phyloP scores from a whole-genome alignment of 2,888 invertebrate genomes.

The Eilema depressum region DNA sequence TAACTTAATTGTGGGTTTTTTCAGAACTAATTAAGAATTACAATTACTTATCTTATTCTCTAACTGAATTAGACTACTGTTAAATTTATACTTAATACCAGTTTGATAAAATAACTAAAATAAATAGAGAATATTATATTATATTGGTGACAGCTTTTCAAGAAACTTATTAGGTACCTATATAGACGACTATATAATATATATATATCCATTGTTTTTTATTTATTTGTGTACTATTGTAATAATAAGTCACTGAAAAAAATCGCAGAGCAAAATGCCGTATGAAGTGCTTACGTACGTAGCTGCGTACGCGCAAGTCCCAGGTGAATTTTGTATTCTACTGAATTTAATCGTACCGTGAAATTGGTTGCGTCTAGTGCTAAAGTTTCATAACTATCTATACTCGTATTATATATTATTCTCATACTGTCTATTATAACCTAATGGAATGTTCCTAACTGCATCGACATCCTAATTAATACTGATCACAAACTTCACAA shows the following conservation, averaged over 20 bases:
- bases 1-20: not conserved
- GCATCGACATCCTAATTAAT: slow-evolving; percentile 62
- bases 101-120: no score
- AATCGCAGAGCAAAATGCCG: no score
- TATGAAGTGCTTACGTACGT: no score
- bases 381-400: not conserved
- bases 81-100: no score
- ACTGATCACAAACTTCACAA: slow-evolving; percentile 72
- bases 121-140: no score
- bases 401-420: slow-evolving; percentile 1
- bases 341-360: not conserved
- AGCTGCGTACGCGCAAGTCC: not conserved
- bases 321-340: not conserved
- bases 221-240: no score
- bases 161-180: no score
- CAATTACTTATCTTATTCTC: not conserved
- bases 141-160: no score
- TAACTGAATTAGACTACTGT: no score
- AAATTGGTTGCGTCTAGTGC: not conserved
- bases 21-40: not conserved
- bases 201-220: no score
- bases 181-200: no score
- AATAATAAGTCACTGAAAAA: no score
- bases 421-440: slow-evolving; percentile 54
- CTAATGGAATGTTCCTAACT: slow-evolving; percentile 59